Base-by-base conservation (phyloP, 2,797 vertebrate genomes). In the Tinamus major region DNA sequence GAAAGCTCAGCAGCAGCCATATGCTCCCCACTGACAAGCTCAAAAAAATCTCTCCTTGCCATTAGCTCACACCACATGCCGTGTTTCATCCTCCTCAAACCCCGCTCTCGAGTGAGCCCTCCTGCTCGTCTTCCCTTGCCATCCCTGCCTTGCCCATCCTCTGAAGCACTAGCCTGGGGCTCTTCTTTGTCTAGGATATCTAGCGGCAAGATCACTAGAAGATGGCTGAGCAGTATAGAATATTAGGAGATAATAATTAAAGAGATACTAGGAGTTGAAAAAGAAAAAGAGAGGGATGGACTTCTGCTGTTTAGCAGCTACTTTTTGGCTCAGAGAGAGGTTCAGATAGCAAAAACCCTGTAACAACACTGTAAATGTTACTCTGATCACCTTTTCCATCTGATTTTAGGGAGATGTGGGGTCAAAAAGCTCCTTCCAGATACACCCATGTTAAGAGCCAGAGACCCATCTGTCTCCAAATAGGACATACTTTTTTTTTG, bases 11-110 rank as follows among this genome's bases (percentile, higher is more conserved):
- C 1, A 0, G 85, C 91, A 93, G 89, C 96, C 96, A 94, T 96
- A 96, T 96, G 96, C 87, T 96, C 94, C 91, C 85, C 33, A 75
- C 87, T 87, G 82, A 83, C 65, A 85, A 79, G 95, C 89, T 87
- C 29, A 56, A 63, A 89, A 67, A 87, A 72, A 29, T 2, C 69
- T 87, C 91, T 83, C 85, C 94, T 91, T 87, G 92, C 92, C 92
- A 94, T 89, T 39, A 85, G 87, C 82, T 95, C 91, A 85, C 91
- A 21, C 92, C 51, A 49, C 58, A 27, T 7, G 85, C 77, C 27
- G 62, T 21, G 79, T 46, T 91, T 92, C 46, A 75, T 79, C 69
- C 58, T 87, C 37, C 85, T 87, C 71, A 79, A 74, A 6, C 23
- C 42, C 71, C 85, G 71, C 90, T 59, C 69, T 7, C 78, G 51